Evolutionary conservation across 1,140 invertebrate genomes (phyloP), one percentile per base, ranked within the genome.

Genomic region (Drosophila sp.): DNA sequence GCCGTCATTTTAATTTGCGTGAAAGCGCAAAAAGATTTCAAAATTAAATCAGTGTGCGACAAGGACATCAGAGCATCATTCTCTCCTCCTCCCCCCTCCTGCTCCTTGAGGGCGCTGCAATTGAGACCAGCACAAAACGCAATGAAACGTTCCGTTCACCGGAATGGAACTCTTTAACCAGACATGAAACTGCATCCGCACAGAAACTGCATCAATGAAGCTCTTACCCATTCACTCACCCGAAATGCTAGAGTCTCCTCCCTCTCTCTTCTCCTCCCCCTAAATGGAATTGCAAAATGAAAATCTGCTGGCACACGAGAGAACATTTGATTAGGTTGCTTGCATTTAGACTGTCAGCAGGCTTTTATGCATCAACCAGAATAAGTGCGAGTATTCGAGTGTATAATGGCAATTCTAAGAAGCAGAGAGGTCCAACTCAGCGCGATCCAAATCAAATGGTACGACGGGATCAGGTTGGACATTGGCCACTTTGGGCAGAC

Each of bases 21-120:
- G 76, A 71, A 76, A 78, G 80, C 73, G 63, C 70, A 78, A 71
- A 80, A 77, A 73, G 72, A 81, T 80, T 89, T 89, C 80, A 78
- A 89, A 89, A 89, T 89, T 74, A 89, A 89, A 89, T 89, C 83
- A 89, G 73, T 56, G 72, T 70, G 43, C 67, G 40, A 56, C 53
- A 36, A 65, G 61, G 25, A 51, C 16, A 8, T n/a, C n/a, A n/a
- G n/a, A n/a, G n/a, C n/a, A n/a, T n/a, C n/a, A 29, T 25, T 5
- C 25, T 21, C 13, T 8, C 9, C 53, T 46, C 34, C 50, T 8
- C 45, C 7, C 13, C 13, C 2, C 11, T 9, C n/a, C 46, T 27
- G 6, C 11, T 9, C 4, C 43, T 25, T 11, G 3, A 25, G 25
- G n/a, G 7, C 36, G 34, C 66, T 72, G 75, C 54, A 74, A 77